A percentile compares a stretch with the other conserved stretches of the same genome.
phyloP scores from a whole-genome alignment of 2,113 vertebrate species.

The Elachura formosa region DNA sequence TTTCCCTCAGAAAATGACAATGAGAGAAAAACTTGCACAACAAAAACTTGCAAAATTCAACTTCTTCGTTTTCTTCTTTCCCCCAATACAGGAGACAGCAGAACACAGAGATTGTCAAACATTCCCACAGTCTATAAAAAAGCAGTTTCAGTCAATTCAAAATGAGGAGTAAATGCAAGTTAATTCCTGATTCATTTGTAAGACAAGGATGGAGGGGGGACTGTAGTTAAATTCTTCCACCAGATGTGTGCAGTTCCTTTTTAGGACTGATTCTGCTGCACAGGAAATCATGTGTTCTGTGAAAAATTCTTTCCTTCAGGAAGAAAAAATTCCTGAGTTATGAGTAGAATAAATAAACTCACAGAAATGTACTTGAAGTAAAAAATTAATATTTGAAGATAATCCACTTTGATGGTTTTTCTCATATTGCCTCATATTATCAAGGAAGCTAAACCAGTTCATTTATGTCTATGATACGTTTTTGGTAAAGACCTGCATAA shows the following conservation, averaged over 20 bases:
- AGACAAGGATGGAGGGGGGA: background rate
- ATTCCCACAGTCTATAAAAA: background rate
- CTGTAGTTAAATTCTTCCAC: background rate
- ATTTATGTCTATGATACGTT: background rate
- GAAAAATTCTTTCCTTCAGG: background rate
- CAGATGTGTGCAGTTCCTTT: background rate
- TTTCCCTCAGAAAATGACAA: background rate
- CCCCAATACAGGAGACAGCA: background rate
- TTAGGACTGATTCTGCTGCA: background rate
- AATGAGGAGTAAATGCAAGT: background rate
- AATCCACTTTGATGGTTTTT: background rate
- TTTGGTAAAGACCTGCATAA: background rate
- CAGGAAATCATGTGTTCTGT: background rate
- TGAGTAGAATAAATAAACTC: background rate
- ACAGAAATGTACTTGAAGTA: background rate
- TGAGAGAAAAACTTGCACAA: too few species aligned
- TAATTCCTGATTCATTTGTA: fast-evolving
- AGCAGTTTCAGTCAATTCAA: background rate
- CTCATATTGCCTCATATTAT: background rate
- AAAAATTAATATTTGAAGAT: background rate
- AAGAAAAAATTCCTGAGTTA: background rate
- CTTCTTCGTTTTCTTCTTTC: background rate
- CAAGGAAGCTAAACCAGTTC: background rate
- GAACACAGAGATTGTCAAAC: background rate
- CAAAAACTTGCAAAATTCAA: background rate